Evolutionary conservation across 2,888 invertebrate species (phyloP), one percentile per base, ranked within the genome.

Genomic region (Eupithecia abbreviata): DNA sequence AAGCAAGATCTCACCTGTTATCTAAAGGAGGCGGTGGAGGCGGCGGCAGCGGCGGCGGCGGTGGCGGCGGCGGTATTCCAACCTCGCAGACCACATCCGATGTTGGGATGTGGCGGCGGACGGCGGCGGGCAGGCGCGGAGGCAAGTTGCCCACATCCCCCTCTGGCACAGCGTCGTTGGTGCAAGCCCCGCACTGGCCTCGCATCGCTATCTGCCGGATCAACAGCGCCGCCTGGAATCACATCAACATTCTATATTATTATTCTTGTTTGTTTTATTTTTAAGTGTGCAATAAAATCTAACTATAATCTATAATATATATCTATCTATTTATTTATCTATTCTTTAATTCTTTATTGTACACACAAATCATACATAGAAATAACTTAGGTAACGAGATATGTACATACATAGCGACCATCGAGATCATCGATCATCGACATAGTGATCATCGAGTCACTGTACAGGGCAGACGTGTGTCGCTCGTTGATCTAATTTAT

Each of bases 61-160:
- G 51, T 2, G 51, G 51, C 2, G n/a, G 51, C 6, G 51, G 58
- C 9, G 9, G n/a, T 9, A 7, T 9, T 0, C 2, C 2, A 7
- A 3, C 6, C 58, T 58, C n/a, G 58, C 58, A 58, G n/a, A 18
- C 7, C 9, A 4, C 9, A 3, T 18, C 58, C 9, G 18, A 0
- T 7, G 18, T n/a, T 10, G 58, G 58, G 3, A 58, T 7, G 9
- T 18, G 58, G 18, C 58, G 58, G 9, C 58, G 58, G 18, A 18
- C 51, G n/a, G n/a, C 51, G 47, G 10, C 12, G 3, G 58, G 58
- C 58, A 58, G 18, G 3, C 10, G 58, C 9, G 18, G 3, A 13
- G 58, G 58, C 2, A 18, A 9, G 2, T 1, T 3, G 18, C n/a
- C 1, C n/a, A 0, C 3, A 9, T 7, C 9, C 3, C 3, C 0